Base-by-base conservation (phyloP, 2,113 vertebrate genomes). In the Condylura cristata region DNA sequence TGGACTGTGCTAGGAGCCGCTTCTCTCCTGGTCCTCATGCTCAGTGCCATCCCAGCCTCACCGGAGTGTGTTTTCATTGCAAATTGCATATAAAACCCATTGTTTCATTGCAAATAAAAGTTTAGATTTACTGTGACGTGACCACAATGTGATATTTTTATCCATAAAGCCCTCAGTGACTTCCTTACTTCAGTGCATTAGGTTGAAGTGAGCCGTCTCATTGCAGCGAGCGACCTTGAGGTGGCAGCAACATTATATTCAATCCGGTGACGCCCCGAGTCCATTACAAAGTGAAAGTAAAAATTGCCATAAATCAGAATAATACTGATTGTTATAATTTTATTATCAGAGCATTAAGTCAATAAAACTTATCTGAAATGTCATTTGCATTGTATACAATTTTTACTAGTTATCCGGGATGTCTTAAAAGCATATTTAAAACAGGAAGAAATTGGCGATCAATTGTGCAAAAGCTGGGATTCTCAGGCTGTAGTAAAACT, bases 251-350 rank as follows among this genome's bases (percentile, higher is more conserved):
- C 95, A 98, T 97, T 97, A 98, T 98, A 80, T 97, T 98, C 98
- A 97, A 98, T 95, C 87, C 96, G 93, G 79, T 76, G 51, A n/a
- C 37, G 83, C 60, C 66, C 96, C 71, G 70, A 96, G 97, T 96
- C 97, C 96, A 82, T 97, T 95, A 97, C 97, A 72, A 98, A 95
- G 95, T 94, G 97, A 96, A 97, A 98, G 96, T 95, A 96, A 97
- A 98, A 98, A 96, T 95, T 81, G 74, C 95, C 86, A 97, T 98
- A 97, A 97, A 98, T 98, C 98, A 98, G 98, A 98, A 97, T 96
- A 98, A 98, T 96, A 97, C 98, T 98, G 98, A 98, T 98, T 98
- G 98, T 98, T 98, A 98, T 98, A 98, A 98, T 98, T 98, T 98
- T 98, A 98, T 98, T 98, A 97, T 97, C 93, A 70, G 96, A 97